Evolutionary conservation across 2,113 vertebrate species (phyloP).

Genomic region (human): GRCh38 chr5:138857001-138857500

Average conservation of each 20-base stretch:
- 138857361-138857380: neutral
- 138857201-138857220: neutral
- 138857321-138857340: neutral
- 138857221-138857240: neutral
- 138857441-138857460: neutral
- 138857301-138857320: neutral
- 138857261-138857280: neutral
- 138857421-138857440: neutral
- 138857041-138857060: neutral
- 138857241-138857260: neutral
- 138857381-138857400: neutral
- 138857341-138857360: neutral
- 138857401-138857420: neutral
- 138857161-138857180: slow-evolving; percentile 24
- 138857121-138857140: neutral
- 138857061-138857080: neutral
- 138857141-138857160: neutral
- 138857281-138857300: neutral
- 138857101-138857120: neutral
- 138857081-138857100: neutral
- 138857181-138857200: neutral
- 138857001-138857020: neutral
- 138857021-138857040: neutral
- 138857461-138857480: neutral
- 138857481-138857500: too few species aligned